These are phyloP conservation scores for Montipora capricornis DNA, from an alignment of 64 coral and sea anemone genomes.

Conservation along the genomic window DNA sequence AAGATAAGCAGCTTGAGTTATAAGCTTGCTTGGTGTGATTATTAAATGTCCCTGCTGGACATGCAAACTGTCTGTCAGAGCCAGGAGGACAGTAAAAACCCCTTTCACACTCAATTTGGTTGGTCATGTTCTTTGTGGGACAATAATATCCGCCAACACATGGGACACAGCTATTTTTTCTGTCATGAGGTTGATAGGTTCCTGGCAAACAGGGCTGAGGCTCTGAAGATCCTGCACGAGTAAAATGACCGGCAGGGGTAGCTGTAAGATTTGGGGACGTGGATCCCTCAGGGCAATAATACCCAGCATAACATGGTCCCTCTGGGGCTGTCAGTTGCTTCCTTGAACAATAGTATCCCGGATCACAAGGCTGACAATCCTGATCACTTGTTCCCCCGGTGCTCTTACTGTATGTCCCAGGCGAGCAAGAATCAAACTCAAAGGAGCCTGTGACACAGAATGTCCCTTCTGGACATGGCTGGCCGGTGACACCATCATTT, in stretches of 20 bases:
- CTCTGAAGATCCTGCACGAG: constrained; percentile 80
- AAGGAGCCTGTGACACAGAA: constrained; percentile 94
- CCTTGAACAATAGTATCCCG: constrained; percentile 86
- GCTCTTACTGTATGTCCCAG: constrained; percentile 92
- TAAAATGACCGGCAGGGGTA: constrained; percentile 86
- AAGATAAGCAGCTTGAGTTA: constrained; percentile 89
- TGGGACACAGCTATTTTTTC: constrained; percentile 82
- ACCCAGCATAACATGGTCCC: constrained; percentile 89
- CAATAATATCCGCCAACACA: constrained; percentile 85
- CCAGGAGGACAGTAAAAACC: constrained; percentile 96
- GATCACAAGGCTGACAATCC: constrained; percentile 92
- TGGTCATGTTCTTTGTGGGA: constrained; percentile 90
- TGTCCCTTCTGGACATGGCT: constrained; percentile 89
- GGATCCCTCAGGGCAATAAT: constrained; percentile 90
- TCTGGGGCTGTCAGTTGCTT: constrained; percentile 87
- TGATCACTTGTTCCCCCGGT: constrained; percentile 95
- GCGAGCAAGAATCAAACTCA: constrained; percentile 89
- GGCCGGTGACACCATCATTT: constrained; percentile 88
- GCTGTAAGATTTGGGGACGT: constrained; percentile 77
- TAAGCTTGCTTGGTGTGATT: constrained; percentile 81
- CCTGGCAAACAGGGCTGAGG: constrained; percentile 92
- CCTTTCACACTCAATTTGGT: constrained; percentile 53
- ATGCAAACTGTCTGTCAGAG: constrained; percentile 88
- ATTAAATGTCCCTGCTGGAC: constrained; percentile 92
- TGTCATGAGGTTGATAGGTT: constrained; percentile 88